Evolutionary conservation across 1,140 invertebrate genomes (phyloP), one percentile per base, ranked within the genome.

Genomic region (Drosophila repletoides): DNA sequence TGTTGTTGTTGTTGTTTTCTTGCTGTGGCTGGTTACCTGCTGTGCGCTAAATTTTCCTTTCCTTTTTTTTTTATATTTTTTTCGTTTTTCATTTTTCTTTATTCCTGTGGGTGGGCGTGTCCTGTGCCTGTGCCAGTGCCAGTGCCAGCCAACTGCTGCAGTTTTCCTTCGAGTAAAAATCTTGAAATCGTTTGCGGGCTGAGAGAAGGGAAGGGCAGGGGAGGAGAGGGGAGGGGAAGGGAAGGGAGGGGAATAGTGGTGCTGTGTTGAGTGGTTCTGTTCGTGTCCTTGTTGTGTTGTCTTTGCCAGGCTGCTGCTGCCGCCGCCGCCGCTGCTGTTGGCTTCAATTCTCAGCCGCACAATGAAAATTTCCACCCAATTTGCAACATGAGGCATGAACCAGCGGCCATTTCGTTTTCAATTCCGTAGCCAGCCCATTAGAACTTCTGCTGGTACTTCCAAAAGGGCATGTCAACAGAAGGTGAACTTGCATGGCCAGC

Each of bases 21-120:
- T 46, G 26, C 7, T 29, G 10, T 46, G 29, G 26, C 12, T 31
- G 33, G n/a, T 55, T 63, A 68, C 63, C 63, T 69, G 65, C 65
- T 45, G 40, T 65, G 61, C 61, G 48, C 49, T 69, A 55, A 45
- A 63, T 55, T 28, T 64, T 52, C 45, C n/a, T 22, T 58, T 48
- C 26, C 40, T 12, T 46, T 45, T 67, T 63, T 43, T 28, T 22
- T 4, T 19, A 9, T 58, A 21, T 46, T n/a, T n/a, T 5, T 5
- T n/a, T 52, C 33, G 12, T 28, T 56, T 58, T 46, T 58, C 17
- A 3, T 33, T 29, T 17, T 19, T 12, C 22, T 36, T 24, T 12
- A 22, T 53, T 34, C 26, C 43, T 22, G 5, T 24, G 12, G 17
- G 17, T 56, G 61, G 61, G 61, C 52, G 61, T 65, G 63, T 55